These are phyloP conservation scores for Choloepus hoffmanni DNA, from an alignment of 2,113 vertebrate species.

Conservation along the genomic window DNA sequence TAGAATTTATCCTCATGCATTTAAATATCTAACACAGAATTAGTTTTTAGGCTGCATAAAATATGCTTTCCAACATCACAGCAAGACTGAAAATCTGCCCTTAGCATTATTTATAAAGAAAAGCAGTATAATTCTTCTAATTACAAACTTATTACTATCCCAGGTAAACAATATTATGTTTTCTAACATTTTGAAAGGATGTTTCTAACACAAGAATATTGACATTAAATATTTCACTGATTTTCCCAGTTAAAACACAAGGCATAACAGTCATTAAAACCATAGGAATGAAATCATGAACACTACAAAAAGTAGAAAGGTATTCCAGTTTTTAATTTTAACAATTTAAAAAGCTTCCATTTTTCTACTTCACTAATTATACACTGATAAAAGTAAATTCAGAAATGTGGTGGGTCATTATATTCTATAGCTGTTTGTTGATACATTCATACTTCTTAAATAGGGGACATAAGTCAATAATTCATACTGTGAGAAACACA, in stretches of 20 bases:
- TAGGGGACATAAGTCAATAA: background rate
- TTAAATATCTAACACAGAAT: constrained; percentile 86
- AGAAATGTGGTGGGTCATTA: background rate
- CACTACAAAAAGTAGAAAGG: constrained; percentile 72
- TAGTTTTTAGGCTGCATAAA: constrained; percentile 71
- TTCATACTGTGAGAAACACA: background rate
- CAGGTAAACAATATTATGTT: constrained; percentile 71
- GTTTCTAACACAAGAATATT: constrained; percentile 9
- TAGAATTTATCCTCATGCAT: constrained; percentile 86
- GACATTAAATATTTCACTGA: constrained; percentile 34
- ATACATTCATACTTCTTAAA: constrained; percentile 42
- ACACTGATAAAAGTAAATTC: constrained; percentile 43
- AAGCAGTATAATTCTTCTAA: constrained; percentile 78
- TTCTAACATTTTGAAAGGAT: constrained; percentile 62
- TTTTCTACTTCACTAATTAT: background rate
- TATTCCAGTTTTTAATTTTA: constrained; percentile 50
- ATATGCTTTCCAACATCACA: constrained; percentile 69
- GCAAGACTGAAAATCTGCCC: constrained; percentile 70
- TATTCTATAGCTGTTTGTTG: constrained; percentile 46
- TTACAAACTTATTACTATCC: constrained; percentile 64
- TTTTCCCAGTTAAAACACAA: constrained; percentile 61
- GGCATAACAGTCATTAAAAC: constrained; percentile 53
- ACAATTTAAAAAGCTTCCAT: constrained; percentile 34
- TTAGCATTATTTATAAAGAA: constrained; percentile 69
- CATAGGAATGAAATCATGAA: constrained; percentile 66